A percentile compares a stretch with the other conserved stretches of the same genome.
These are phyloP conservation scores for Orussus abietinus DNA, from an alignment of 1,140 invertebrate genomes.

Conservation along the genomic window DNA sequence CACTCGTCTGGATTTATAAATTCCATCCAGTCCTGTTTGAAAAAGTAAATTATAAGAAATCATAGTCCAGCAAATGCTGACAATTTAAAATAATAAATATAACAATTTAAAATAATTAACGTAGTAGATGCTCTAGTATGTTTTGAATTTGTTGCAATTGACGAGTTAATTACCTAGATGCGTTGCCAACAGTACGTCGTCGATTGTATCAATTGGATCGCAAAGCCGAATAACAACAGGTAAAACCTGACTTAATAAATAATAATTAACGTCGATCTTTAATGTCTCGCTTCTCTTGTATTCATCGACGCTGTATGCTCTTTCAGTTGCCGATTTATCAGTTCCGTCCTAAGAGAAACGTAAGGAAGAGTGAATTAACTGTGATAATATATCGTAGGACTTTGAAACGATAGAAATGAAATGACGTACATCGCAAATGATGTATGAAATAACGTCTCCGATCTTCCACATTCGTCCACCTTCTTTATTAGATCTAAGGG, in stretches of 20 bases:
- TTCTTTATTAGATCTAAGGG: conserved; percentile 77
- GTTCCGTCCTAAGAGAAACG: conserved; percentile 63
- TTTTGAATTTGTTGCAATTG: not conserved
- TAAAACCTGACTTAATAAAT: conserved; percentile 84
- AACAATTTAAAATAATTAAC: too few species aligned
- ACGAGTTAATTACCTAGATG: conserved; percentile 64
- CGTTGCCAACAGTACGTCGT: conserved; percentile 84
- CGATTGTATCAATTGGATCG: conserved; percentile 92
- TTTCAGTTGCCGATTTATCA: conserved; percentile 77
- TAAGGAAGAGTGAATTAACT: conserved; percentile 1
- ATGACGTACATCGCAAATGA: conserved; percentile 78
- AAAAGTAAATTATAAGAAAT: conserved; percentile 34
- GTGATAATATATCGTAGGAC: too few species aligned
- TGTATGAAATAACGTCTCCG: conserved; percentile 93
- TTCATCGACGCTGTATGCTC: conserved; percentile 93
- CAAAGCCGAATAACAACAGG: conserved; percentile 92
- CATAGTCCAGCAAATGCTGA: too few species aligned
- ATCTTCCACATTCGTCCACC: conserved; percentile 79
- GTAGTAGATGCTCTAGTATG: too few species aligned
- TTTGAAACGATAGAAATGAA: too few species aligned
- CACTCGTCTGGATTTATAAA: conserved; percentile 50
- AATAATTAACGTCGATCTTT: conserved; percentile 80
- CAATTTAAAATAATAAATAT: too few species aligned
- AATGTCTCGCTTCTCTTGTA: conserved; percentile 67
- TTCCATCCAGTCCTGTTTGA: conserved; percentile 48